phyloP scores from a whole-genome alignment of 2,888 invertebrate species.

The Catocala sponsa region DNA sequence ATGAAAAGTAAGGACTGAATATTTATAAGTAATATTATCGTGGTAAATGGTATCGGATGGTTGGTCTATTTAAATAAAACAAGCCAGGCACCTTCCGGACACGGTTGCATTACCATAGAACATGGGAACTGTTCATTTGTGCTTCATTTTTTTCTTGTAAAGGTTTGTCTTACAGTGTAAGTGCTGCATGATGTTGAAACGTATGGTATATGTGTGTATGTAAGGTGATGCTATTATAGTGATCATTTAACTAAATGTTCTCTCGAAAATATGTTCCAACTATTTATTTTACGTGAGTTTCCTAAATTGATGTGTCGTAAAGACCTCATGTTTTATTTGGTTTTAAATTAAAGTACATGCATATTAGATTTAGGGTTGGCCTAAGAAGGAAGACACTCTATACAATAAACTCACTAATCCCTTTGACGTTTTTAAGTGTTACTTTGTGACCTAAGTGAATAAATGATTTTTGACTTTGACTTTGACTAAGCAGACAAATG shows the following conservation, averaged over 20 bases:
- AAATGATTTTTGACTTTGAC: no score
- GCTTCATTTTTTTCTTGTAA: conserved; percentile 45
- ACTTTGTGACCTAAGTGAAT: no score
- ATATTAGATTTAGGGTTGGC: no score
- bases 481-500: no score
- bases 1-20: not conserved
- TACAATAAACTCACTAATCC: no score
- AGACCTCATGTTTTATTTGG: not conserved
- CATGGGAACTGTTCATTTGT: conserved; percentile 53
- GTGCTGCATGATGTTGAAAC: conserved; percentile 1
- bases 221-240: conserved; percentile 19
- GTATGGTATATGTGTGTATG: not conserved
- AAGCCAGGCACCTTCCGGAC: conserved; percentile 66
- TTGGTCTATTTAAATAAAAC: conserved; percentile 73
- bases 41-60: conserved; percentile 65
- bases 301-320: not conserved
- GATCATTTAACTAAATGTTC: conserved; percentile 3
- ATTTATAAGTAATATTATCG: conserved; percentile 1
- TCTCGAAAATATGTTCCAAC: not conserved
- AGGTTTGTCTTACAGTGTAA: conserved; percentile 30
- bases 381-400: no score
- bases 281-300: not conserved
- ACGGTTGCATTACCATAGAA: conserved; percentile 61
- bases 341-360: no score
- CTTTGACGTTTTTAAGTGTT: no score